phyloP scores from a whole-genome alignment of 2,888 invertebrate genomes.

The Empis stercorea region DNA sequence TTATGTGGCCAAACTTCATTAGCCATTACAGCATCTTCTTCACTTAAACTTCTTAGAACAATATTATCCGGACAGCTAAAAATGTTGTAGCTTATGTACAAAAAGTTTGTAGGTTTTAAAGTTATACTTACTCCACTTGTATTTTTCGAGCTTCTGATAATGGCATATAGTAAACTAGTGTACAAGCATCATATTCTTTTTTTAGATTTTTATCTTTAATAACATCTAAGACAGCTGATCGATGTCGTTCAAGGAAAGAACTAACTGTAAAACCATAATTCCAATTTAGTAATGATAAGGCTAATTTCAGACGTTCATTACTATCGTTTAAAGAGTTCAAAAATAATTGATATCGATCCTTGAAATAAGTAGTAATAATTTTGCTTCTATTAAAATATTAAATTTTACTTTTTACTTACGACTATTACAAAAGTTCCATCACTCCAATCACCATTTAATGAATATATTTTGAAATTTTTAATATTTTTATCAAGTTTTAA shows the following conservation, averaged over 20 bases:
- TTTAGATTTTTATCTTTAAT: constrained; percentile 20
- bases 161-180: constrained; percentile 21
- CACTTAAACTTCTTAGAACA: constrained; percentile 10
- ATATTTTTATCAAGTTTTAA: constrained; percentile 16
- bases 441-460: constrained; percentile 28
- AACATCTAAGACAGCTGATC: constrained; percentile 20
- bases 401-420: constrained; percentile 9
- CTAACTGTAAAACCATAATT: constrained; percentile 26
- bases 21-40: constrained; percentile 11
- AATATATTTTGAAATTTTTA: constrained; percentile 22
- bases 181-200: constrained; percentile 18
- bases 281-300: constrained; percentile 27
- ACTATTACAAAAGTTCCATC: constrained; percentile 17
- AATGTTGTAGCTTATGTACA: neutral
- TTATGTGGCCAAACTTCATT: constrained; percentile 16
- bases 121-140: neutral
- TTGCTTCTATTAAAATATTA: neutral
- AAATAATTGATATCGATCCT: constrained; percentile 16
- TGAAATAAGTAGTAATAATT: neutral
- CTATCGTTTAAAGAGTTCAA: constrained; percentile 7
- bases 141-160: neutral
- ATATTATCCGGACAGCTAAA: constrained; percentile 13
- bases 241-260: constrained; percentile 25
- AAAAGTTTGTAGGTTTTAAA: neutral
- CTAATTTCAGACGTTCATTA: constrained; percentile 17